A percentile compares a stretch with the other conserved stretches of the same genome.
Evolutionary conservation across 2,113 vertebrate species (phyloP).

Genomic region (Mugil cephalus): DNA sequence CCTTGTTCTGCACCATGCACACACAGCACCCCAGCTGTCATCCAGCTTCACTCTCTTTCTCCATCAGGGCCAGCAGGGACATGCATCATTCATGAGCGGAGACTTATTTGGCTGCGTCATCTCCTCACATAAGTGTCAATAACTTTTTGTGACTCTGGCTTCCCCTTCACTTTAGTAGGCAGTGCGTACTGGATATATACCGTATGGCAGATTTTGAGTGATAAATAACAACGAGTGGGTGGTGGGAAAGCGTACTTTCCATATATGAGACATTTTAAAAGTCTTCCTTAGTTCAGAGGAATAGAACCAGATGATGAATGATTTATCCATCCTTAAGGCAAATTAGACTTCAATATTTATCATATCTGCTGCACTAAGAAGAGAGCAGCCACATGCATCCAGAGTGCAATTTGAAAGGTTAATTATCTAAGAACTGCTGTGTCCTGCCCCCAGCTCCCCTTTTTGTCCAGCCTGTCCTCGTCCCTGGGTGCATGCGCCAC

Average conservation of each 20-base stretch:
- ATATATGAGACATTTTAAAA: no score
- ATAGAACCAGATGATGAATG: background rate
- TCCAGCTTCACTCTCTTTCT: constrained; percentile 63
- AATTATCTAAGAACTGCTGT: constrained; percentile 51
- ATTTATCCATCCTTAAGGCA: background rate
- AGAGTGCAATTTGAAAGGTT: constrained; percentile 46
- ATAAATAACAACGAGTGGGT: background rate
- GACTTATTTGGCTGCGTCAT: constrained; percentile 77
- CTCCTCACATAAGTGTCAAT: constrained; percentile 63
- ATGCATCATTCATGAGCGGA: constrained; percentile 80
- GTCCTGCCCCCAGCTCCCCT: constrained; percentile 53
- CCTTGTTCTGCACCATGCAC: constrained; percentile 84
- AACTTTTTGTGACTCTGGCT: constrained; percentile 52
- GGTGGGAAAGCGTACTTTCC: background rate
- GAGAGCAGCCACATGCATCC: constrained; percentile 15
- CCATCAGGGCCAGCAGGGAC: constrained; percentile 60
- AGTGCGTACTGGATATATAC: constrained; percentile 17
- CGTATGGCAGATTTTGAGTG: constrained; percentile 11
- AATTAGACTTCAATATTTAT: constrained; percentile 29
- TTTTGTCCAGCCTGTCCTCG: constrained; percentile 54
- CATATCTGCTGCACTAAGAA: constrained; percentile 20
- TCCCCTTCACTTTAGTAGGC: constrained; percentile 30
- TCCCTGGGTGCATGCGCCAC: constrained; percentile 59
- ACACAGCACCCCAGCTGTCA: constrained; percentile 76
- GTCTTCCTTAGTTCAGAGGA: background rate